Conservation (phyloP, 2,888 invertebrate species). For the Oasisia sp. region DNA sequence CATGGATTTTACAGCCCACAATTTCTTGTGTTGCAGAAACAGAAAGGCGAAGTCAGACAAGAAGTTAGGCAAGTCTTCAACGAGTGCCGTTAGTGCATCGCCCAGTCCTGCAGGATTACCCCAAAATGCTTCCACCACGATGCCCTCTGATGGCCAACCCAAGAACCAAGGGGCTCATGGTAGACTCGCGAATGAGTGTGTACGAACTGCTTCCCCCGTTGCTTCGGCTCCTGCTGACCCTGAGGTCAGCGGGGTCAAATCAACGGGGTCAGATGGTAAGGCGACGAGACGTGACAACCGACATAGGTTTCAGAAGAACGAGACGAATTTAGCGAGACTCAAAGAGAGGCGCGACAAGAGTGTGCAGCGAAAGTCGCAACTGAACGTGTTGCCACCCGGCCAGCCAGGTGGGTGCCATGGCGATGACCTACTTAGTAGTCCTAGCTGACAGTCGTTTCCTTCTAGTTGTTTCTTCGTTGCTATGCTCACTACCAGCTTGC, state of each 20-base stretch:
- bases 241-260: conserved; percentile 12
- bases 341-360: conserved; percentile 7
- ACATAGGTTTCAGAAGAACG: neutral
- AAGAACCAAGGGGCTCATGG: neutral
- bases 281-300: neutral
- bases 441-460: neutral
- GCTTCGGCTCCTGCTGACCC: neutral
- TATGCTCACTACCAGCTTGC: conserved; percentile 1
- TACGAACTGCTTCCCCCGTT: neutral
- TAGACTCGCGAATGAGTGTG: neutral
- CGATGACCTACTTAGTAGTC: conserved; percentile 17
- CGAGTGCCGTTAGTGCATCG: neutral
- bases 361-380: neutral
- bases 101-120: neutral
- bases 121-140: neutral
- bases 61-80: neutral
- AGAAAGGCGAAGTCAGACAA: neutral
- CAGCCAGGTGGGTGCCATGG: conserved; percentile 9
- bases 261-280: neutral
- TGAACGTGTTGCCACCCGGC: neutral
- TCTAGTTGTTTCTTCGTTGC: neutral
- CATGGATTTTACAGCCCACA: neutral
- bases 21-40: neutral
- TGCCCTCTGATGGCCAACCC: neutral
- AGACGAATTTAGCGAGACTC: neutral